phyloP scores from a whole-genome alignment of 2,797 vertebrate species.

The Euphonia xanthogaster region DNA sequence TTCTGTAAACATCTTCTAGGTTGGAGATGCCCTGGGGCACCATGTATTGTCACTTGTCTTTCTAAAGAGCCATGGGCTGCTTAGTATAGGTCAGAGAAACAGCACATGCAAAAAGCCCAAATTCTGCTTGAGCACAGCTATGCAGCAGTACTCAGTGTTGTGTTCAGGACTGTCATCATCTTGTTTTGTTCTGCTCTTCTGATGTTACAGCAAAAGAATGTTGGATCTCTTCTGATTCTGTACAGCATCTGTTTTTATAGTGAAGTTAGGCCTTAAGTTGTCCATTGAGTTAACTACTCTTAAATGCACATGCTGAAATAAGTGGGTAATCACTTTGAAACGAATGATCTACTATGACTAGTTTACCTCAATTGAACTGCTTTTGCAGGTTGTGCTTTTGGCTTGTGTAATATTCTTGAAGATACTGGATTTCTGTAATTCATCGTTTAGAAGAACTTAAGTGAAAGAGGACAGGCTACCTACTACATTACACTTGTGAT shows the following conservation, averaged over 20 bases:
- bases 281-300: not conserved
- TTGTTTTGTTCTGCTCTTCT: not conserved
- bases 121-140: not conserved
- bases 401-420: not conserved
- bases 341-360: not conserved
- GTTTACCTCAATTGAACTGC: not conserved
- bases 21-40: not conserved
- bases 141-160: not conserved
- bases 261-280: not conserved
- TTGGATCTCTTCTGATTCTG: not conserved
- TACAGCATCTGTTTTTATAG: not conserved
- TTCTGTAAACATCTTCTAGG: not conserved
- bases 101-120: not conserved
- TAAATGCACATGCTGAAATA: not conserved
- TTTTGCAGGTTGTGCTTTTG: not conserved
- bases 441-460: not conserved
- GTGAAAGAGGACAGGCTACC: not conserved
- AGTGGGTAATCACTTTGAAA: not conserved
- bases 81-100: not conserved
- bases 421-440: not conserved
- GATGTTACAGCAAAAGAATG: not conserved
- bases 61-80: not conserved
- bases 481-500: not conserved
- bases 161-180: not conserved
- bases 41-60: not conserved